Conservation (phyloP, 2,888 invertebrate species). For the Spilosoma lubricipeda region DNA sequence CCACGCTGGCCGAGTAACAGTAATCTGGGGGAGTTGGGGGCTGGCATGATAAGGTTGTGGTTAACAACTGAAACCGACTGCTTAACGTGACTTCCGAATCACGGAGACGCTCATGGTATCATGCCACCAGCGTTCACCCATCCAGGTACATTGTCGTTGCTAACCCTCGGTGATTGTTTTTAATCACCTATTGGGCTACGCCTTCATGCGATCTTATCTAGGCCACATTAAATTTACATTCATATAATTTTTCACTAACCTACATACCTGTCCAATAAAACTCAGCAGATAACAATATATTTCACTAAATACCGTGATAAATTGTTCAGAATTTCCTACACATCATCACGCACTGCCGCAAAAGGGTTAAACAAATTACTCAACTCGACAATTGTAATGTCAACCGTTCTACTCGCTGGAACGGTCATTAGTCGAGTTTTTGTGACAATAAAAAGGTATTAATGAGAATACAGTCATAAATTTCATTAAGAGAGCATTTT, state of each 20-base stretch:
- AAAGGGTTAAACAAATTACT: conserved; percentile 45
- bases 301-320: conserved; percentile 12
- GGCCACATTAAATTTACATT: no score
- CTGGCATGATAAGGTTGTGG: no score
- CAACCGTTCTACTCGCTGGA: conserved; percentile 25
- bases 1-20: no score
- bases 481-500: conserved; percentile 20
- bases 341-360: conserved; percentile 32
- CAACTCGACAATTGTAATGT: conserved; percentile 35
- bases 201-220: no score
- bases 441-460: conserved; percentile 19
- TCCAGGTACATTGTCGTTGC: no score
- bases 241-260: background rate
- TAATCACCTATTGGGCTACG: no score
- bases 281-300: background rate
- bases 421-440: conserved; percentile 25
- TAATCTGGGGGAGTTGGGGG: no score
- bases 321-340: conserved; percentile 7
- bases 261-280: background rate
- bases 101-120: no score
- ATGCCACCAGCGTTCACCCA: no score
- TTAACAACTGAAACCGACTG: no score
- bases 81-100: no score
- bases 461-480: conserved; percentile 22
- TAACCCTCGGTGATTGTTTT: no score